Evolutionary conservation across 2,797 vertebrate species (phyloP), one percentile per base, ranked within the genome.

Genomic region (Dermochelys coriacea): DNA sequence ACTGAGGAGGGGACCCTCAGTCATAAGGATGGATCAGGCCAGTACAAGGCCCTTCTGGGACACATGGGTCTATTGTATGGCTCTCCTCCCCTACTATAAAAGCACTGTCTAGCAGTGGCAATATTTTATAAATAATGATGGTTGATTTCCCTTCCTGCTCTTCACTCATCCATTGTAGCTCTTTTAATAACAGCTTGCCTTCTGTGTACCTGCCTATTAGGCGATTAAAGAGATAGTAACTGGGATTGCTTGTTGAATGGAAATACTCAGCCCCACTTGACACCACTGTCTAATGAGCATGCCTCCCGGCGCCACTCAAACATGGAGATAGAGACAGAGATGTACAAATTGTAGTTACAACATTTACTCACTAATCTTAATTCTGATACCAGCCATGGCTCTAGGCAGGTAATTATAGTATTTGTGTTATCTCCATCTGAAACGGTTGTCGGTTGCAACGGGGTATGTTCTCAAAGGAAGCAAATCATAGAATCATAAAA

Each of bases 361-460:
- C 45, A 68, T 59, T 50, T 50, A 25, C 71, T 59, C 6, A 5
- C 29, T 51, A 79, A 41, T 82, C 57, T 23, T 10, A 51, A 37
- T 23, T 79, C 50, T 15, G 11, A 4, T 74, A 84, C 41, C 85
- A 71, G 29, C 82, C 21, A 49, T 54, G 71, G 80, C 85, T 84
- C n/a, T 34, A 79, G 77, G 50, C 68, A 89, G 83, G 84, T 75
- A 93, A 85, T 94, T 61, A 81, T 50, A 84, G 90, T 59, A 27
- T n/a, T 55, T 71, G 64, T 82, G 80, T 90, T 45, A 61, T 18
- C 50, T 77, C 41, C 15, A 8, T 47, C 86, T 90, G 59, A 85
- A 59, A 51, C 12, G 31, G 41, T n/a, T 87, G 75, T 50, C 16
- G 47, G 29, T 59, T 71, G 49, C 79, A n/a, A 34, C 5, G 16